A percentile compares a stretch with the other conserved stretches of the same genome.
These are phyloP conservation scores for Garrulus glandarius DNA, from an alignment of 2,797 vertebrate genomes.

Conservation along the genomic window DNA sequence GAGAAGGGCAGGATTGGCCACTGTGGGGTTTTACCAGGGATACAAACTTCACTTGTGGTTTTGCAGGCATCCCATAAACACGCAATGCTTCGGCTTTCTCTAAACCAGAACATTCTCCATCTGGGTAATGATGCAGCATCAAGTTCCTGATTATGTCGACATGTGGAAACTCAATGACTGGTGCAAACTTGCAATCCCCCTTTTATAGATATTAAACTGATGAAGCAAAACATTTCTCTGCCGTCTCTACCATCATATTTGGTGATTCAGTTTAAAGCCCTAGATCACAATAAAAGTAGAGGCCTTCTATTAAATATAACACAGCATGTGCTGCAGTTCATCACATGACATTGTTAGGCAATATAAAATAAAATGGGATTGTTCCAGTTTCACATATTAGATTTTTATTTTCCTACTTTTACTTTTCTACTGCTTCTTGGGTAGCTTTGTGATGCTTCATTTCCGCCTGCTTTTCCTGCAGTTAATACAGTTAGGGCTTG, in stretches of 20 bases:
- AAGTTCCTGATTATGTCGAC: not conserved
- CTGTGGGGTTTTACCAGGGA: not conserved
- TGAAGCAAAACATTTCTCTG: not conserved
- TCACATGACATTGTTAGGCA: not conserved
- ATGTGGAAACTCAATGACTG: not conserved
- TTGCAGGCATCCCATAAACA: not conserved
- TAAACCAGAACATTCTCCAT: not conserved
- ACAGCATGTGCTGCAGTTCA: not conserved
- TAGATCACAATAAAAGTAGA: not conserved
- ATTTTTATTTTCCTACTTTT: not conserved
- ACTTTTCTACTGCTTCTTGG: not conserved
- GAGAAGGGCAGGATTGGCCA: not conserved
- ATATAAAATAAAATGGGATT: not conserved
- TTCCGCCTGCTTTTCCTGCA: not conserved
- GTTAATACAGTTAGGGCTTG: not conserved
- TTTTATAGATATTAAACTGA: not conserved
- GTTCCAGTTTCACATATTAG: not conserved
- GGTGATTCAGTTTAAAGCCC: not conserved
- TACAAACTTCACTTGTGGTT: not conserved
- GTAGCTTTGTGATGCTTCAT: not conserved
- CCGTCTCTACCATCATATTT: not conserved
- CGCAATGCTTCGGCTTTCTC: accelerated
- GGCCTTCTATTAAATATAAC: not conserved
- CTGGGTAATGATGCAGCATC: not conserved
- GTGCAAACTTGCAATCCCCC: not conserved